These are phyloP conservation scores for Drosophila recens DNA, from an alignment of 2,888 invertebrate species.

Conservation along the genomic window DNA sequence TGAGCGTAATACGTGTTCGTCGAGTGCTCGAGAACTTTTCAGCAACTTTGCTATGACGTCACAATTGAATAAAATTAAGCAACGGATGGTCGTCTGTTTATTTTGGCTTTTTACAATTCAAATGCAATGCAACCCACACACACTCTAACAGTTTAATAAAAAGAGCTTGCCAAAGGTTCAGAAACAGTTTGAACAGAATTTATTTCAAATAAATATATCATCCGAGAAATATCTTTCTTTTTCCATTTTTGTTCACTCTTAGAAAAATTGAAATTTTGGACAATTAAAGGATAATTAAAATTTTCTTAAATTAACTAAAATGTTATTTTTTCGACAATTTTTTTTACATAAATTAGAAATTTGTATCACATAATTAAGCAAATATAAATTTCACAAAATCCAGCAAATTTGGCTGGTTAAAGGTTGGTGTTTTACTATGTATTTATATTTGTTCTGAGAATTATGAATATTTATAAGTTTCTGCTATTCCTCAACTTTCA, in stretches of 20 bases:
- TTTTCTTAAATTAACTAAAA: neutral
- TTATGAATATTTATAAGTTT: neutral
- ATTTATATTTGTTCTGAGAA: neutral
- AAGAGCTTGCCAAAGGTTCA: neutral
- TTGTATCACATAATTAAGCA: neutral
- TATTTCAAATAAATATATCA: neutral
- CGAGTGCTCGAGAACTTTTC: constrained; percentile 1
- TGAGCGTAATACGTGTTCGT: constrained; percentile 26
- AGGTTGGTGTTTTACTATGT: too few species aligned
- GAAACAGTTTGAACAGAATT: neutral
- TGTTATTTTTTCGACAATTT: neutral
- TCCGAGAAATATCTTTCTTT: neutral
- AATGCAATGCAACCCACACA: constrained; percentile 17
- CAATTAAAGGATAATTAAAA: neutral
- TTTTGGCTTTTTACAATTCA: constrained; percentile 17
- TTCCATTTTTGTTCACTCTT: neutral
- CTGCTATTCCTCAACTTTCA: neutral
- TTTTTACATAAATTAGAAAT: neutral
- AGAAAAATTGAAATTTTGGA: neutral
- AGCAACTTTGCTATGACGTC: constrained; percentile 6
- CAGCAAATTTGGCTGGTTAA: neutral
- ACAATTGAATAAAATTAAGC: constrained; percentile 9
- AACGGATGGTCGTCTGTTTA: constrained; percentile 4
- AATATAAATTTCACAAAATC: too few species aligned
- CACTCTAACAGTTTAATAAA: neutral